phyloP scores from a whole-genome alignment of 2,888 invertebrate species.

The Anagyrus pseudococci region DNA sequence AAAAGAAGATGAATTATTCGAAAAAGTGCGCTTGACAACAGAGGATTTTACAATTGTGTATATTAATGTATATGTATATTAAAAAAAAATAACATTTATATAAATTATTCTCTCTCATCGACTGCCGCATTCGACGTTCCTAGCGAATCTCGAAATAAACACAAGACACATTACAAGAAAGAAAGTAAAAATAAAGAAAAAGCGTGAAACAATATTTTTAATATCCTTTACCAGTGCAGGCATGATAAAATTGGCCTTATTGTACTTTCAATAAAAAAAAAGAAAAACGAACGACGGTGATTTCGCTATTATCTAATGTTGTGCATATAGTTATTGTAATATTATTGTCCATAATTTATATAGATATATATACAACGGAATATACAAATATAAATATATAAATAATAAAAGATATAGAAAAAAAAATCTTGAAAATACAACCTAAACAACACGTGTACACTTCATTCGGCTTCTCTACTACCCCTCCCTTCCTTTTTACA shows the following conservation, averaged over 20 bases:
- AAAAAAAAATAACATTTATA: conserved; percentile 12
- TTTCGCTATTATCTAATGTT: conserved; percentile 41
- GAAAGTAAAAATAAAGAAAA: conserved; percentile 1
- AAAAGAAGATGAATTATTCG: no score
- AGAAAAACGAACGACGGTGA: conserved; percentile 42
- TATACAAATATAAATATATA: conserved; percentile 36
- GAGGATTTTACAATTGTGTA: conserved; percentile 15
- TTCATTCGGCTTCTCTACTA: neutral
- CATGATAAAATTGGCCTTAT: conserved; percentile 24
- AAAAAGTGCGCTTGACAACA: neutral
- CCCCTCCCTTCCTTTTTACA: neutral
- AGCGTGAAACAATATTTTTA: conserved; percentile 23
- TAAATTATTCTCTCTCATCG: conserved; percentile 15
- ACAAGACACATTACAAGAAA: conserved; percentile 26
- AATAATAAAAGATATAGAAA: conserved; percentile 28
- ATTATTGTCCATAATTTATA: conserved; percentile 50
- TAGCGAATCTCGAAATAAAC: conserved; percentile 15
- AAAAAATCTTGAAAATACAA: conserved; percentile 7
- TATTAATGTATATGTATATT: conserved; percentile 22
- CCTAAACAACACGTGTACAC: conserved; percentile 18
- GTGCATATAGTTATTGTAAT: conserved; percentile 47
- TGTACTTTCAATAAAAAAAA: conserved; percentile 35
- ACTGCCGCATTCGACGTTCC: conserved; percentile 14
- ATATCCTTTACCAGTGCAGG: conserved; percentile 44
- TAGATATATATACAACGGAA: conserved; percentile 12